Percentiles rank a stretch among this genome's conserved stretches.
Conservation (phyloP, 2,888 invertebrate genomes). For the Pelosia muscerda region DNA sequence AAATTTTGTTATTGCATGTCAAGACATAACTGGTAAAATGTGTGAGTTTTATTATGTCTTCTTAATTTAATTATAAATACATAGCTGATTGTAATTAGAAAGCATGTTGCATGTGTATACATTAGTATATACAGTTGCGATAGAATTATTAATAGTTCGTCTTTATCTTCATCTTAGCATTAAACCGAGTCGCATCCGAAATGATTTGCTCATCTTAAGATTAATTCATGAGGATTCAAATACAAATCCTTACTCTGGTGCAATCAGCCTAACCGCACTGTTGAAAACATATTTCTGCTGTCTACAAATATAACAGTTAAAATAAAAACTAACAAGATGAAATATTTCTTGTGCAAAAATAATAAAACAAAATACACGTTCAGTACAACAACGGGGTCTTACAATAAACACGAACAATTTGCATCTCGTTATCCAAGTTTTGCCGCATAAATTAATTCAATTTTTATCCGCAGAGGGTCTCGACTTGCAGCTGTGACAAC, state of each 20-base stretch:
- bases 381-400: slow-evolving; percentile 18
- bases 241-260: not conserved
- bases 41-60: too few relatives aligned
- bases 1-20: too few relatives aligned
- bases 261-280: not conserved
- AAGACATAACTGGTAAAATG: too few relatives aligned
- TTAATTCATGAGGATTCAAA: not conserved
- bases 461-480: slow-evolving; percentile 56
- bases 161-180: too few relatives aligned
- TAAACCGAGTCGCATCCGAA: too few relatives aligned
- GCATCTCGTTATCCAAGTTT: slow-evolving; percentile 49
- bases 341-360: not conserved
- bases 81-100: too few relatives aligned
- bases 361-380: slow-evolving; percentile 17
- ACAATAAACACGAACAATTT: slow-evolving; percentile 45
- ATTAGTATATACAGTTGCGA: too few relatives aligned
- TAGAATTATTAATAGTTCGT: too few relatives aligned
- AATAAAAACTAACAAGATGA: not conserved
- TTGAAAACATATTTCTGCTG: not conserved
- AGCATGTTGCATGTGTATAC: too few relatives aligned
- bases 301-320: not conserved
- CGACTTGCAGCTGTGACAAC: slow-evolving; percentile 56
- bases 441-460: slow-evolving; percentile 59
- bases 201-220: not conserved
- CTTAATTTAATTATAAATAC: too few relatives aligned